Evolutionary conservation across 2,888 invertebrate genomes (phyloP), one percentile per base, ranked within the genome.

Genomic region (Serrognathus titanus): DNA sequence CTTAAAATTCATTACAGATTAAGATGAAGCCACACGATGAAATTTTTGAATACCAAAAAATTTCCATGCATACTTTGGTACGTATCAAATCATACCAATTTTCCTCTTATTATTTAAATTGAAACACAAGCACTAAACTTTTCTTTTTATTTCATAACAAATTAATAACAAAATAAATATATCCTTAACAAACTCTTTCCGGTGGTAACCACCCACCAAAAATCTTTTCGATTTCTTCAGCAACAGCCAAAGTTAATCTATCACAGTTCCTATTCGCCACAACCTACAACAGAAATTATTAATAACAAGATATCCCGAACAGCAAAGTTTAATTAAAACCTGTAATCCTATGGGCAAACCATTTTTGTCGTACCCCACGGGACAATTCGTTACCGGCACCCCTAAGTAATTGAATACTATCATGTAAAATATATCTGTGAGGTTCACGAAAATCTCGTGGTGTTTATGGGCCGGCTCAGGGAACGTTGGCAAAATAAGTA

Each of bases 131-230:
- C 11, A 31, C 24, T 31, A 31, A 31, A 31, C 24, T 31, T 31
- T 31, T 31, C 24, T 5, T 5, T 31, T 31, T 36, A 16, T 16
- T 35, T 48, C 16, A 48, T 35, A 12, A 35, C 11, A 35, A 16
- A 36, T 35, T 16, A 11, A 48, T 7, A 11, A 35, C 36, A 7
- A 35, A n/a, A 48, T 48, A 20, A 31, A 48, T 11, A 48, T n/a
- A 1, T 31, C 24, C 6, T 6, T 31, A 31, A 7, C 24, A 31
- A 31, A 31, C 24, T 31, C 1, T 31, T 31, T 31, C 24, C 24
- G 90, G 90, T 64, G 87, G 84, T 35, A 84, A 81, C 96, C 96
- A 96, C 10, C 97, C 96, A 16, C 94, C 95, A 71, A 95, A 95
- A 2, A 86, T 89, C 67, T 85, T 86, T 70, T 95, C 94, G 53